Conservation (phyloP, 2,113 vertebrate species). For the Sebastes schlegelii region DNA sequence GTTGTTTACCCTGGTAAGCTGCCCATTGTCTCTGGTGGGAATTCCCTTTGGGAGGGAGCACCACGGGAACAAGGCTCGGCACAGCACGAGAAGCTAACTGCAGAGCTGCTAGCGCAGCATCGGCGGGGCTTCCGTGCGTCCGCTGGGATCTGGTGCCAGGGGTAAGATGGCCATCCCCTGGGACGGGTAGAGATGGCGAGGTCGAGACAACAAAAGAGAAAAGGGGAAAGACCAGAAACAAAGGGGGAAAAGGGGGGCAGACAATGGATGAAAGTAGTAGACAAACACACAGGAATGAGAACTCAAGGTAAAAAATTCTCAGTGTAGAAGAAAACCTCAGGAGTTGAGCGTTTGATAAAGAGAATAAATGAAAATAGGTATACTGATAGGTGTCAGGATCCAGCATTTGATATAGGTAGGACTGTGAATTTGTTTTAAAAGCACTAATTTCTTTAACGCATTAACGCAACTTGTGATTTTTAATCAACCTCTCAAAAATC, state of each 20-base stretch:
- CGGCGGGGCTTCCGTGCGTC: constrained; percentile 58
- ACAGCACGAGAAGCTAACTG: constrained; percentile 47
- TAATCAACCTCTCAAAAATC: too few species aligned
- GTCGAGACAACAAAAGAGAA: constrained; percentile 60
- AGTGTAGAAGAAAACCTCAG: not conserved
- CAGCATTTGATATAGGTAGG: not conserved
- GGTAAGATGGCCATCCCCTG: constrained; percentile 64
- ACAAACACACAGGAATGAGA: constrained; percentile 24
- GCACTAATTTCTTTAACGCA: too few species aligned
- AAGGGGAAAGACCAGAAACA: constrained; percentile 34
- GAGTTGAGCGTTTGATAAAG: not conserved
- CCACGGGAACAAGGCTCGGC: constrained; percentile 58
- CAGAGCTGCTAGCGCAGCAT: constrained; percentile 35
- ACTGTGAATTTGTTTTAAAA: too few species aligned
- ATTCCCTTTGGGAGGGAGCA: constrained; percentile 76
- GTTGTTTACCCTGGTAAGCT: constrained; percentile 84
- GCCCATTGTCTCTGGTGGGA: constrained; percentile 80
- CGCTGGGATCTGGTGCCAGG: constrained; percentile 72
- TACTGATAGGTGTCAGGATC: not conserved
- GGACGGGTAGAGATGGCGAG: constrained; percentile 52
- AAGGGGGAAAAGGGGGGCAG: constrained; percentile 13
- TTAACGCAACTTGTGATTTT: too few species aligned
- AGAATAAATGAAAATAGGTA: not conserved
- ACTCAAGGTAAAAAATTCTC: constrained; percentile 26
- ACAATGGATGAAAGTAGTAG: constrained; percentile 31